Conservation (phyloP, 1,140 invertebrate species). For the Drosophila ironensis region DNA sequence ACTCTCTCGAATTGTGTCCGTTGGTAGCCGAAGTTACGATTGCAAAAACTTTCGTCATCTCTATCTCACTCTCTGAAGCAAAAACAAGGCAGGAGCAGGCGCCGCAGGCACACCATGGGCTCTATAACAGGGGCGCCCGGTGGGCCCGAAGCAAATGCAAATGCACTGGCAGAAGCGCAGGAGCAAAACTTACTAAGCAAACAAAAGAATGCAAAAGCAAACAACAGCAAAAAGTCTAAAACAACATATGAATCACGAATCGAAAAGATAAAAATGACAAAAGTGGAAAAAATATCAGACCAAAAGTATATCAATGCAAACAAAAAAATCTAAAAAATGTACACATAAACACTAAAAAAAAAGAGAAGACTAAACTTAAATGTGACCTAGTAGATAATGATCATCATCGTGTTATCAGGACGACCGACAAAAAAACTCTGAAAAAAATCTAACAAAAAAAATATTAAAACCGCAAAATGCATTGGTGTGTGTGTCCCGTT, state of each 20-base stretch:
- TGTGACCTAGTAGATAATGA: conserved; percentile 75
- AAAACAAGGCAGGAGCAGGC: conserved; percentile 45
- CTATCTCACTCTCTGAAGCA: conserved; percentile 57
- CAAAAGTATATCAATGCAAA: conserved; percentile 77
- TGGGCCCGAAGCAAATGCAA: conserved; percentile 32
- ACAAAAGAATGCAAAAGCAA: conserved; percentile 22
- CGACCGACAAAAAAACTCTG: conserved; percentile 47
- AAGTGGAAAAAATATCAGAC: conserved; percentile 68
- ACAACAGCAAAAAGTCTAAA: conserved; percentile 66
- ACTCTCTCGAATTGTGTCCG: conserved; percentile 73
- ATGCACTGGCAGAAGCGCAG: conserved; percentile 32
- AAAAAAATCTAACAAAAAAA: conserved; percentile 61
- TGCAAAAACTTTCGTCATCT: conserved; percentile 71
- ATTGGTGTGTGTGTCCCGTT: conserved; percentile 80
- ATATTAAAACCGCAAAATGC: conserved; percentile 69
- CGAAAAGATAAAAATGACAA: conserved; percentile 59
- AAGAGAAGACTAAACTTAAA: conserved; percentile 68
- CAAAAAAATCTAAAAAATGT: conserved; percentile 71
- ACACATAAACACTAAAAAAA: conserved; percentile 74
- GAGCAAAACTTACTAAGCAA: conserved; percentile 27
- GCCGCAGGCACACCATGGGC: not conserved
- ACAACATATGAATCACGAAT: conserved; percentile 61
- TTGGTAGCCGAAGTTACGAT: conserved; percentile 59
- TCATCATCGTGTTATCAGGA: conserved; percentile 77
- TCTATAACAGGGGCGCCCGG: not conserved